These are phyloP conservation scores for Meles meles DNA, from an alignment of 2,113 vertebrate genomes.

Conservation along the genomic window DNA sequence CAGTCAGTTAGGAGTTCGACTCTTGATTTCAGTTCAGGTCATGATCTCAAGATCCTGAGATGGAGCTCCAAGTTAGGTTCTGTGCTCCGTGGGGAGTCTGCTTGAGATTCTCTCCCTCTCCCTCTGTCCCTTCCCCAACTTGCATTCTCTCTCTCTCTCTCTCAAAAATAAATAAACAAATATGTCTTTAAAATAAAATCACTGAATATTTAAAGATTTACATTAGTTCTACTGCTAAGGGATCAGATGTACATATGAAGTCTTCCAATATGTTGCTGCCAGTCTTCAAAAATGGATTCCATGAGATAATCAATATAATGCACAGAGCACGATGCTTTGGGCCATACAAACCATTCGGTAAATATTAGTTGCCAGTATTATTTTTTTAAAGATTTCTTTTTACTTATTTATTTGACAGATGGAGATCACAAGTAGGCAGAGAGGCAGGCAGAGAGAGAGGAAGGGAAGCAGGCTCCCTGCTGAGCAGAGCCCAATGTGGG, in stretches of 20 bases:
- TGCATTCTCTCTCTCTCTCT: background rate
- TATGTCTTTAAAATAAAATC: background rate
- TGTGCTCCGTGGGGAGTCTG: background rate
- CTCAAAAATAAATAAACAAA: background rate
- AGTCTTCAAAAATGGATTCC: background rate
- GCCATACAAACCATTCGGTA: background rate
- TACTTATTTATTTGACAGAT: too few relatives aligned
- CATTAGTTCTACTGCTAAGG: background rate
- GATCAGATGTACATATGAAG: background rate
- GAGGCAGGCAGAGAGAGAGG: too few relatives aligned
- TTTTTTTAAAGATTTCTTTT: too few relatives aligned
- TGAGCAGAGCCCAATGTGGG: too few relatives aligned
- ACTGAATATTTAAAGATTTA: constrained; percentile 23
- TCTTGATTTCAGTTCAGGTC: background rate
- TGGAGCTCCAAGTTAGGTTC: background rate
- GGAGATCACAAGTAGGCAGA: too few relatives aligned
- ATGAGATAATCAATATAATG: background rate
- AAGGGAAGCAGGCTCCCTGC: too few relatives aligned
- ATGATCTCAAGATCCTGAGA: background rate
- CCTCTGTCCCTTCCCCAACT: background rate
- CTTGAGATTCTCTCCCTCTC: background rate
- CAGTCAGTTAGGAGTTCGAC: background rate
- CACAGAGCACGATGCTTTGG: background rate
- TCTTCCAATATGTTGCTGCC: background rate
- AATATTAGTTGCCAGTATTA: background rate